These are phyloP conservation scores for Magallana angulata DNA, from an alignment of 1,140 invertebrate genomes.

Conservation along the genomic window DNA sequence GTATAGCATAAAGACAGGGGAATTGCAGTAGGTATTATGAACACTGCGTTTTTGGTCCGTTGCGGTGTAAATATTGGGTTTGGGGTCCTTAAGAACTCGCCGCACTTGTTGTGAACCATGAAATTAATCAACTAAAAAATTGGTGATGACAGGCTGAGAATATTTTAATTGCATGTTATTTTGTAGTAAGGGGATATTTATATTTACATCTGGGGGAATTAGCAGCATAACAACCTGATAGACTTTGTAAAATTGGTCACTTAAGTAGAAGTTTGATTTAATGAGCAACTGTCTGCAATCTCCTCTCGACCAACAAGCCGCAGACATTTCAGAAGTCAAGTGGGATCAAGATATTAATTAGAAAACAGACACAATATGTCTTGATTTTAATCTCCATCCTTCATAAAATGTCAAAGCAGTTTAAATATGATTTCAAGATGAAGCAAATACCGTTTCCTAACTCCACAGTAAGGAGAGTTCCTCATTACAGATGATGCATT, in stretches of 20 bases:
- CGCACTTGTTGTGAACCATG: neutral
- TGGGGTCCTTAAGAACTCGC: too few species aligned
- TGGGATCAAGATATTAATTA: constrained; percentile 15
- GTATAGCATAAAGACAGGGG: too few species aligned
- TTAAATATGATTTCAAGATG: neutral
- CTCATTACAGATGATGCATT: too few species aligned
- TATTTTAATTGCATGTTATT: constrained; percentile 13
- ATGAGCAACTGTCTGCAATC: constrained; percentile 8
- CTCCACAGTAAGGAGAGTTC: too few species aligned
- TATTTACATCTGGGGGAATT: neutral
- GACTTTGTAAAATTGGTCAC: constrained; percentile 2
- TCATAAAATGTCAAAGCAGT: neutral
- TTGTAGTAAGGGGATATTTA: constrained; percentile 13
- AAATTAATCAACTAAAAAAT: neutral
- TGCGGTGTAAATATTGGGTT: too few species aligned
- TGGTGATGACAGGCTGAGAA: constrained; percentile 7
- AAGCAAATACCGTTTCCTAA: too few species aligned
- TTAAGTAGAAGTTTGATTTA: neutral
- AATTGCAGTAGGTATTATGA: too few species aligned
- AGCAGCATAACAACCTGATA: neutral
- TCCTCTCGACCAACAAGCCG: neutral
- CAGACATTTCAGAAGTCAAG: neutral
- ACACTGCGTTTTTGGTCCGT: too few species aligned
- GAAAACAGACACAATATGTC: neutral
- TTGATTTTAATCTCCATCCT: neutral